Percentiles rank a stretch among this genome's conserved stretches.
These are phyloP conservation scores for Toxotes lorentzi DNA, from an alignment of 2,797 vertebrate species.

Conservation along the genomic window DNA sequence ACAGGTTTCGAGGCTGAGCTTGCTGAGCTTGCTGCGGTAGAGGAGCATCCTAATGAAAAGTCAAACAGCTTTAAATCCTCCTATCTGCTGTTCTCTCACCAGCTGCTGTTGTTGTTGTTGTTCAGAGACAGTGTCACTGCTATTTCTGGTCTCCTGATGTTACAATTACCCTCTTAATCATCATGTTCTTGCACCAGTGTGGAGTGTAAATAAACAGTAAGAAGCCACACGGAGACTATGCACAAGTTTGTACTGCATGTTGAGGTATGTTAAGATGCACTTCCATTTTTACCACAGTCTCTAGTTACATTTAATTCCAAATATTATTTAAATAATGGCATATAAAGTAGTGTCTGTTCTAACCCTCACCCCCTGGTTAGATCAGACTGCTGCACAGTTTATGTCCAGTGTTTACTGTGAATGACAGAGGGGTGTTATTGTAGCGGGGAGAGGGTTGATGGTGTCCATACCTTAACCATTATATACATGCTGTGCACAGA, in stretches of 20 bases:
- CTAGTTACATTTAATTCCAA: not conserved
- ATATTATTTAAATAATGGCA: too few relatives aligned
- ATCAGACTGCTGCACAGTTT: not conserved
- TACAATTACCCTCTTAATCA: slow-evolving; percentile 13
- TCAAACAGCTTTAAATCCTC: not conserved
- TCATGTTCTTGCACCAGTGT: not conserved
- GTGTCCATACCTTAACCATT: too few relatives aligned
- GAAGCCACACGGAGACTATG: not conserved
- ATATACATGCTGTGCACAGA: too few relatives aligned
- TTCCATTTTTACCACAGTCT: not conserved
- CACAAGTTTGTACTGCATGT: not conserved
- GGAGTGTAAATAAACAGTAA: slow-evolving; percentile 24
- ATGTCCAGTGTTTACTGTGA: not conserved
- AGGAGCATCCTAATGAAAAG: not conserved
- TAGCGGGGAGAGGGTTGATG: not conserved
- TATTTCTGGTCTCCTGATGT: slow-evolving; percentile 10
- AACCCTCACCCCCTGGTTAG: too few relatives aligned
- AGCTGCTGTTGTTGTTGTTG: slow-evolving; percentile 8
- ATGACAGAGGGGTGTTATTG: not conserved
- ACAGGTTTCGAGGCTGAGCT: not conserved
- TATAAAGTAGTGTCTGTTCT: too few relatives aligned
- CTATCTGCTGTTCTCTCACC: slow-evolving; percentile 9
- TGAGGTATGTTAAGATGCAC: too few relatives aligned
- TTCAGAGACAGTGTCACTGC: not conserved
- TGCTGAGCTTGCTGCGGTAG: not conserved